Conservation (phyloP, 2,888 invertebrate species). For the Perizoma affinitatum region DNA sequence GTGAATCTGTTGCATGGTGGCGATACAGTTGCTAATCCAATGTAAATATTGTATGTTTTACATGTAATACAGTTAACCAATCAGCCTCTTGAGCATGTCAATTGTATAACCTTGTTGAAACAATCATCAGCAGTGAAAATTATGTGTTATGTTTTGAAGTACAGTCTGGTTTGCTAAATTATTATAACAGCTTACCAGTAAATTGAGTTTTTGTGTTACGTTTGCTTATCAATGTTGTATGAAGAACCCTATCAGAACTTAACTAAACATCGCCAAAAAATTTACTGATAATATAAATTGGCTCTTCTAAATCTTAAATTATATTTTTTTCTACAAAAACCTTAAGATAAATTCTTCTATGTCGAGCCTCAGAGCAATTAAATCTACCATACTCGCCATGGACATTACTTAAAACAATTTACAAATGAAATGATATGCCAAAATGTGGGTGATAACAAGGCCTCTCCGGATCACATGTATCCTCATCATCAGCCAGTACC, state of each 20-base stretch:
- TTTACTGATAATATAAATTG: conserved; percentile 7
- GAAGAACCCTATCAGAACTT: neutral
- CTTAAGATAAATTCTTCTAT: neutral
- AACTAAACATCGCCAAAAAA: neutral
- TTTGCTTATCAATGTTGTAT: conserved; percentile 28
- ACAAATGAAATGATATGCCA: conserved; percentile 31
- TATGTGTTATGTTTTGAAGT: conserved; percentile 13
- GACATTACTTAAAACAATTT: conserved; percentile 2
- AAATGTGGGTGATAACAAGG: conserved; percentile 50
- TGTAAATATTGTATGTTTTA: conserved; percentile 12
- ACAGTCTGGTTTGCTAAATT: conserved; percentile 11
- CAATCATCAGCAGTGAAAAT: neutral
- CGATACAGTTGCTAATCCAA: conserved; percentile 31
- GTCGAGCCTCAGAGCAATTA: conserved; percentile 3
- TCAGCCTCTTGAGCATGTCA: conserved; percentile 46
- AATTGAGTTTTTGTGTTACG: conserved; percentile 2
- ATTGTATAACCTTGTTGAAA: conserved; percentile 20
- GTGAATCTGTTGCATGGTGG: conserved; percentile 61
- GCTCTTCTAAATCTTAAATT: neutral
- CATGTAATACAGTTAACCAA: conserved; percentile 9
- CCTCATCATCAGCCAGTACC: too few relatives aligned
- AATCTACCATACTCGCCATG: conserved; percentile 21
- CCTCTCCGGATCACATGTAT: too few relatives aligned
- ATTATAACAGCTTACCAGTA: conserved; percentile 15
- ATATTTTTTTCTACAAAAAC: neutral